Conservation (phyloP, 2,113 vertebrate genomes). For the Probosciger aterrimus region DNA sequence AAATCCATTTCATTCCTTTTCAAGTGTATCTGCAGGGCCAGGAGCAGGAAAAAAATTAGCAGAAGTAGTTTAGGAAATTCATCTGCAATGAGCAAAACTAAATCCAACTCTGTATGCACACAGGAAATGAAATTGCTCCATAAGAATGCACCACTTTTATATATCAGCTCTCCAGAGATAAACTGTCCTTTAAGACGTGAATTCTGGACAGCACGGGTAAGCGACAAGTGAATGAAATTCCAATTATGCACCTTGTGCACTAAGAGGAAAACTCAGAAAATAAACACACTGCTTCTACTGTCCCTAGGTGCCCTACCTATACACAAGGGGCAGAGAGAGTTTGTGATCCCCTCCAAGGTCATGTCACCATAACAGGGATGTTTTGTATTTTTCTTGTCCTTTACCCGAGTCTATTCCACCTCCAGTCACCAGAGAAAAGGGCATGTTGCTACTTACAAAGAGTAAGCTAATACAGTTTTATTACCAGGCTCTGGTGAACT, state of each 20-base stretch:
- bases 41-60: neutral
- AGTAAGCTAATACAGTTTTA: neutral
- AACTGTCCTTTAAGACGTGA: neutral
- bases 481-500: neutral
- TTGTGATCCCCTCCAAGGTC: neutral
- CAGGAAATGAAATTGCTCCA: neutral
- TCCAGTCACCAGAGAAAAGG: neutral
- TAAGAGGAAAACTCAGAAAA: neutral
- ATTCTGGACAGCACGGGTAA: neutral
- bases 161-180: neutral
- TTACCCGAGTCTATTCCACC: neutral
- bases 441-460: neutral
- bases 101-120: neutral
- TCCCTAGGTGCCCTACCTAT: neutral
- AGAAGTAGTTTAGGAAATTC: neutral
- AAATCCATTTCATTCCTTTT: neutral
- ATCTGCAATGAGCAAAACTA: neutral
- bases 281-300: neutral
- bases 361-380: neutral
- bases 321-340: neutral
- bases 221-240: neutral
- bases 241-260: neutral
- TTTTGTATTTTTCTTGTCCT: neutral
- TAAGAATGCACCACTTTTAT: neutral
- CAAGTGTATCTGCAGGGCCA: neutral